Conservation (phyloP, 2,113 vertebrate species). For the Eulacestoma nigropectus region DNA sequence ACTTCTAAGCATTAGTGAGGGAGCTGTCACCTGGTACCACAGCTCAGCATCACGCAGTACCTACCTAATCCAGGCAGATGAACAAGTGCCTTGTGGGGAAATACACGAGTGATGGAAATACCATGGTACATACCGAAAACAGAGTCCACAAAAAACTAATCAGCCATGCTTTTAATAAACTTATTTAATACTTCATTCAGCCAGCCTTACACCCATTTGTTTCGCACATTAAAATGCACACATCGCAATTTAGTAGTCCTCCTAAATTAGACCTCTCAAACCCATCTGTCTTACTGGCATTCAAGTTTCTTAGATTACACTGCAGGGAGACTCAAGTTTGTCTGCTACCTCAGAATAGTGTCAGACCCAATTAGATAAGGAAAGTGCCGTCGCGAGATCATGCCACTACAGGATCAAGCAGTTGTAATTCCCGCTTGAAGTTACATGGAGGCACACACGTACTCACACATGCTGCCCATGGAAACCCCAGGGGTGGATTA, state of each 20-base stretch:
- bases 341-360: conserved; percentile 8
- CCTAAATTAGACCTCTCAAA: conserved; percentile 32
- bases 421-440: background rate
- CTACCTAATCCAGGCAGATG: background rate
- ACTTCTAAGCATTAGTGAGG: background rate
- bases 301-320: conserved; percentile 8
- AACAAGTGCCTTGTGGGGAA: background rate
- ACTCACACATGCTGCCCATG: background rate
- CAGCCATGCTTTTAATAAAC: background rate
- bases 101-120: background rate
- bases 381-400: background rate
- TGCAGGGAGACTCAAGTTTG: background rate
- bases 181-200: background rate
- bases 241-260: background rate
- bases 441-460: background rate
- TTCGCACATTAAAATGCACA: background rate
- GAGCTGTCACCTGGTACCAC: background rate
- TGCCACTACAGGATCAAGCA: background rate
- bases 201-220: background rate
- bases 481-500: background rate
- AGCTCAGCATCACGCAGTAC: background rate
- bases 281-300: conserved; percentile 30
- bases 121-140: background rate
- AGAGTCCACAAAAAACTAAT: background rate
- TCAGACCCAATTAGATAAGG: conserved; percentile 22